A percentile compares a stretch with the other conserved stretches of the same genome.
Conservation (phyloP, 2,888 invertebrate species). For the Cosmorhoe ocellata region DNA sequence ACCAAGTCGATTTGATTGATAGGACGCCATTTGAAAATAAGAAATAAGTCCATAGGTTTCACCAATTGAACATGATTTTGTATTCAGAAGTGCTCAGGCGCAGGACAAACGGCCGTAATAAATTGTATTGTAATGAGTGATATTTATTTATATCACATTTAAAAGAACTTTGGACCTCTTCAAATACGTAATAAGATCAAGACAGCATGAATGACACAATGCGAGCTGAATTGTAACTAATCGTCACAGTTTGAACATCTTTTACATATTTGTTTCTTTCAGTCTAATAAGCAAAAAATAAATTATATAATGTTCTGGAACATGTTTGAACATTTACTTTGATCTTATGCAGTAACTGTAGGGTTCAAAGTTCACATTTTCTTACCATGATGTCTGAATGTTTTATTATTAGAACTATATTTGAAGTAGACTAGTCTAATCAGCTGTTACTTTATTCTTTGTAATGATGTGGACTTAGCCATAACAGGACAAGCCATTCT, state of each 20-base stretch:
- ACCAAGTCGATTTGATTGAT: slow-evolving; percentile 4
- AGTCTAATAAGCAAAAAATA: too few species aligned
- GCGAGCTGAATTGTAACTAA: too few species aligned
- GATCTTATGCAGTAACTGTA: not conserved
- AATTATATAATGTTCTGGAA: too few species aligned
- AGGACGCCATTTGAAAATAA: slow-evolving; percentile 11
- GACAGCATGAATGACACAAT: too few species aligned
- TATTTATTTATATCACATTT: slow-evolving; percentile 30
- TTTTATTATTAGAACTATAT: slow-evolving; percentile 42
- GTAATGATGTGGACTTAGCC: slow-evolving; percentile 50
- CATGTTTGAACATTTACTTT: too few species aligned
- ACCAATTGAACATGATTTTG: slow-evolving; percentile 2
- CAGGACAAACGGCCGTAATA: slow-evolving; percentile 27
- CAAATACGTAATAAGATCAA: not conserved
- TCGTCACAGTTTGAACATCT: too few species aligned
- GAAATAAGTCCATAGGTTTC: not conserved
- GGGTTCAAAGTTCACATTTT: slow-evolving; percentile 14
- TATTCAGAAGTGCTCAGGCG: slow-evolving; percentile 7
- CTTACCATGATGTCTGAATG: slow-evolving; percentile 45
- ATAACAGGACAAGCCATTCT: slow-evolving; percentile 51
- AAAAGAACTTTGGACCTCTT: slow-evolving; percentile 16
- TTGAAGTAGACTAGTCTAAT: slow-evolving; percentile 45
- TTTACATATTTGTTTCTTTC: too few species aligned
- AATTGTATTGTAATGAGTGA: slow-evolving; percentile 28
- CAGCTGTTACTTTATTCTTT: slow-evolving; percentile 35